Conservation (phyloP, 2,888 invertebrate species). For the Drosophila nr. fundita region DNA sequence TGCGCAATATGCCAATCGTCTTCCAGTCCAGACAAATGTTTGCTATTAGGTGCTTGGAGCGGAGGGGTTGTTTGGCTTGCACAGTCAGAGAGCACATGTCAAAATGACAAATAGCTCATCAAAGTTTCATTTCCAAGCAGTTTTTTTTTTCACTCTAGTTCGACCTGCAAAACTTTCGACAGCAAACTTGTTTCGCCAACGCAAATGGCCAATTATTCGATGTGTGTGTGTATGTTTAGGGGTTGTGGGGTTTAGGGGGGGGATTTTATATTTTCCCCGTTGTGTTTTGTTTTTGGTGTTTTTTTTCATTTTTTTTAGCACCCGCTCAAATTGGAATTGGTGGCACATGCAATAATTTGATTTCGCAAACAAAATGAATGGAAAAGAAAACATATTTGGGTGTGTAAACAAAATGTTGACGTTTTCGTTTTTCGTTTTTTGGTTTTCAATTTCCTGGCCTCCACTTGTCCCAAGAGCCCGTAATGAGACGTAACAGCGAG, state of each 20-base stretch:
- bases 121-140: constrained; percentile 68
- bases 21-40: constrained; percentile 46
- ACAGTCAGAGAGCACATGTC: constrained; percentile 61
- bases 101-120: constrained; percentile 76
- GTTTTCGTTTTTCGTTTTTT: constrained; percentile 52
- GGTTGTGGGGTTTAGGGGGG: no score
- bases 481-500: constrained; percentile 42
- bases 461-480: constrained; percentile 29
- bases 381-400: constrained; percentile 33
- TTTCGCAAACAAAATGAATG: constrained; percentile 47
- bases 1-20: constrained; percentile 45
- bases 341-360: constrained; percentile 79
- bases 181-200: constrained; percentile 22
- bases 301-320: constrained; percentile 51
- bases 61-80: not conserved
- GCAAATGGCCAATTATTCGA: constrained; percentile 52
- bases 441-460: constrained; percentile 61
- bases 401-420: constrained; percentile 63
- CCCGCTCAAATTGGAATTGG: constrained; percentile 59
- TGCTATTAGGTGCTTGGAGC: not conserved
- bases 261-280: not conserved
- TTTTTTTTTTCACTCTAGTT: constrained; percentile 7
- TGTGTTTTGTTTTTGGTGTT: constrained; percentile 6
- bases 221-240: not conserved
- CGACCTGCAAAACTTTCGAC: constrained; percentile 56